Conservation (phyloP, 2,113 vertebrate genomes). For the Choloepus hoffmanni region DNA sequence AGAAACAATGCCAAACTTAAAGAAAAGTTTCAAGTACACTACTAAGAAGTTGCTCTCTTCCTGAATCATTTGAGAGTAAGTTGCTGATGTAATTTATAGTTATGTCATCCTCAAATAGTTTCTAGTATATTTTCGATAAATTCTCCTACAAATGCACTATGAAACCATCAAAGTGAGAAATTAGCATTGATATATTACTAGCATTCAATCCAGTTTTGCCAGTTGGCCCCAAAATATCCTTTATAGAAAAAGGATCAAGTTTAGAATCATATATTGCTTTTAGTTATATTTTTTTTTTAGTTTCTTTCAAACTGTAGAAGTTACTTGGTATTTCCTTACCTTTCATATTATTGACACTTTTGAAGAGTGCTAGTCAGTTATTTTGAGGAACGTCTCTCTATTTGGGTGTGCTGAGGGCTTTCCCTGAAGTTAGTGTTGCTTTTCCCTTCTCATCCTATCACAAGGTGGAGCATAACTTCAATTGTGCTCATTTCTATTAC, state of each 20-base stretch:
- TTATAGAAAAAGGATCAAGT: background rate
- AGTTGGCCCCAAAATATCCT: background rate
- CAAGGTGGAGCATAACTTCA: background rate
- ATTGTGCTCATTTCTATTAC: background rate
- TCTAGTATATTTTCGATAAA: background rate
- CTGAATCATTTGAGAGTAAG: background rate
- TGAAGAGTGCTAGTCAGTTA: background rate
- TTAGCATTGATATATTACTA: background rate
- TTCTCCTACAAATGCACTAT: background rate
- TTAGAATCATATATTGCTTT: background rate
- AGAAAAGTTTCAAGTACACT: background rate
- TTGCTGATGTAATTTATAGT: background rate
- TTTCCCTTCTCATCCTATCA: background rate
- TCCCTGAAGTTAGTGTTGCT: background rate
- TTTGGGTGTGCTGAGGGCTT: background rate
- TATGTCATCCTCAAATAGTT: background rate
- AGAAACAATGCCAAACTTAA: background rate
- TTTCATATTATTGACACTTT: background rate
- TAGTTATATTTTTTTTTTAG: background rate
- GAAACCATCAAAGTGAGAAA: background rate
- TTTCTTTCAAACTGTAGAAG: background rate
- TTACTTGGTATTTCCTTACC: background rate
- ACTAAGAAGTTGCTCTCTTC: too few relatives aligned
- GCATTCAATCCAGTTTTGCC: background rate
- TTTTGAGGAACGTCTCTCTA: background rate